Percentiles rank a stretch among this genome's conserved stretches.
These are phyloP conservation scores for Orussus abietinus DNA, from an alignment of 1,140 invertebrate species.

Conservation along the genomic window DNA sequence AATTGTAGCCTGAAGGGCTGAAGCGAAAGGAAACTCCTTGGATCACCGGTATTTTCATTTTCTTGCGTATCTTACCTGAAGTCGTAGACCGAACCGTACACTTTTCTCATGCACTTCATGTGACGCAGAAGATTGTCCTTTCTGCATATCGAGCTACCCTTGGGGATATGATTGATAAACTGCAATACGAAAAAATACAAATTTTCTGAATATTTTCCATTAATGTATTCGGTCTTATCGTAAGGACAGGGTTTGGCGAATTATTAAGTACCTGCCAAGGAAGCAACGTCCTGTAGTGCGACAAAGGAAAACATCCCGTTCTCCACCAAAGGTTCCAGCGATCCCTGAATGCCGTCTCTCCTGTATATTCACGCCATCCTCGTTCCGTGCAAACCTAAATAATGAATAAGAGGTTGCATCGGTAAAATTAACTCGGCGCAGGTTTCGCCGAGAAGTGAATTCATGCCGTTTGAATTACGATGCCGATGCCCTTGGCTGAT, in stretches of 20 bases:
- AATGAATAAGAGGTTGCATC: too few relatives aligned
- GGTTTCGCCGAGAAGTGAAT: too few relatives aligned
- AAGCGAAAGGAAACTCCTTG: too few relatives aligned
- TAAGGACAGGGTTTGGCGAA: too few relatives aligned
- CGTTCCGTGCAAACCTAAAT: conserved; percentile 76
- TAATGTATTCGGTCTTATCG: not conserved
- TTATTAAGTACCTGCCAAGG: conserved; percentile 78
- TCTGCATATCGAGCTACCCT: conserved; percentile 74
- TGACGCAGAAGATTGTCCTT: conserved; percentile 77
- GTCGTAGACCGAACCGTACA: conserved; percentile 77
- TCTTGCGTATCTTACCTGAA: conserved; percentile 62
- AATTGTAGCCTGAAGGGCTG: conserved; percentile 74
- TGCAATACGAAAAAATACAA: conserved; percentile 45
- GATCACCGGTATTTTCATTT: conserved; percentile 10
- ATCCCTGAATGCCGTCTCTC: conserved; percentile 57
- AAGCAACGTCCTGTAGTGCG: conserved; percentile 65
- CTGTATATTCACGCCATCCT: conserved; percentile 74
- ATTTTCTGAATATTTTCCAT: not conserved
- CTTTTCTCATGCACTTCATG: conserved; percentile 74
- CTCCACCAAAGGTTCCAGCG: conserved; percentile 85
- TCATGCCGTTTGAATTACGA: not conserved
- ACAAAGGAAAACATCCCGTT: conserved; percentile 66
- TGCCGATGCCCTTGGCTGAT: conserved; percentile 35
- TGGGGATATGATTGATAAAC: conserved; percentile 82
- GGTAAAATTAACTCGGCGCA: too few relatives aligned